These are phyloP conservation scores for Macrotis lagotis DNA, from an alignment of 2,113 vertebrate species.

Conservation along the genomic window DNA sequence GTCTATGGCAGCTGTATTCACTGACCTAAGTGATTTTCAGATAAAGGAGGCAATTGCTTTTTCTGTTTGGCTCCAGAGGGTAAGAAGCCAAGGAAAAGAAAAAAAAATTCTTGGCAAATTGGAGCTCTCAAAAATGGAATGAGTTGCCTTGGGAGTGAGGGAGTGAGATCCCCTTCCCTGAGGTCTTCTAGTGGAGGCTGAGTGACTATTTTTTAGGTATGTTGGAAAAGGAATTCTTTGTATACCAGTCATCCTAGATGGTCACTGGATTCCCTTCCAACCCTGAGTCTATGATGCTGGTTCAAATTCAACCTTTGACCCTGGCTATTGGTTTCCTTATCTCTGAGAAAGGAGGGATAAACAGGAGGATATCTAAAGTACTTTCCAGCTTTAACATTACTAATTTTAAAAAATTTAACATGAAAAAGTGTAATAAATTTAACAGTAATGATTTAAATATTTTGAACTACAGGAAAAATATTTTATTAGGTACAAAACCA, in stretches of 20 bases:
- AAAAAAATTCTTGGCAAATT: not conserved
- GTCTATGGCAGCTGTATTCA: not conserved
- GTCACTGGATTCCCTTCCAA: not conserved
- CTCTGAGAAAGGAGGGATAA: not conserved
- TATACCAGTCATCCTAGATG: not conserved
- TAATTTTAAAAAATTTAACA: too few species aligned
- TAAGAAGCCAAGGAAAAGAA: not conserved
- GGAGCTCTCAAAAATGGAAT: not conserved
- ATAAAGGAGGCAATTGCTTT: too few species aligned
- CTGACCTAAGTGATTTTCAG: too few species aligned
- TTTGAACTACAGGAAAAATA: not conserved
- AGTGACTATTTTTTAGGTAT: not conserved
- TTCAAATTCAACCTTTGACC: not conserved
- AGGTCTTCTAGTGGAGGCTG: not conserved
- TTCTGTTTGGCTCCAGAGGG: not conserved
- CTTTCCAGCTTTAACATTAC: not conserved
- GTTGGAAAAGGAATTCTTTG: not conserved
- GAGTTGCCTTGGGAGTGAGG: not conserved
- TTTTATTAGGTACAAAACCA: not conserved
- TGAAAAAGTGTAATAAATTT: not conserved
- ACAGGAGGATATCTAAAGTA: not conserved
- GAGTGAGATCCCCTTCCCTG: too few species aligned
- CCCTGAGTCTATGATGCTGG: not conserved
- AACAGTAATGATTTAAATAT: not conserved
- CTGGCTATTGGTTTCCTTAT: not conserved